These are phyloP conservation scores for Pongo abelii DNA, from an alignment of 2,113 vertebrate species.

Conservation along the genomic window DNA sequence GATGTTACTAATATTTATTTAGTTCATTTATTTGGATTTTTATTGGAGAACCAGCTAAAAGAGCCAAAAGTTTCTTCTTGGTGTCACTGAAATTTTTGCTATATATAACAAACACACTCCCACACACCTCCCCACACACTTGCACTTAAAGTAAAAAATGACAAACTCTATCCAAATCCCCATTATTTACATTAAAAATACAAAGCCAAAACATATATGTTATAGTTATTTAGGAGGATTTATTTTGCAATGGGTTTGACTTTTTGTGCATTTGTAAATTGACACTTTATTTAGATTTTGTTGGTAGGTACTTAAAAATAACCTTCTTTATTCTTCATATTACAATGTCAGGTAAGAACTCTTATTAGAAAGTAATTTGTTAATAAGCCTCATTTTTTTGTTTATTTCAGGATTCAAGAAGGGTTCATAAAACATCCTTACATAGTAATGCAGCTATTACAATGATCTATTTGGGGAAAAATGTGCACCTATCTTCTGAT, in stretches of 20 bases:
- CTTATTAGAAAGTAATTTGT: conserved; percentile 2
- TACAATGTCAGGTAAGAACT: background rate
- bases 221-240: background rate
- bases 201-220: background rate
- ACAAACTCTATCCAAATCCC: background rate
- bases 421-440: conserved; percentile 83
- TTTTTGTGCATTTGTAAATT: background rate
- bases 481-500: conserved; percentile 86
- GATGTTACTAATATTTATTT: background rate
- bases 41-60: background rate
- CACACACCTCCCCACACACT: background rate
- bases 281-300: background rate
- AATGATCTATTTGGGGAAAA: conserved; percentile 93
- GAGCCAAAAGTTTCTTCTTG: background rate
- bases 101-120: background rate
- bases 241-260: conserved; percentile 1
- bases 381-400: background rate
- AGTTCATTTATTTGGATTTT: conserved; percentile 8
- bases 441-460: conserved; percentile 88
- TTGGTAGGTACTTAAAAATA: background rate
- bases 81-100: background rate
- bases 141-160: background rate
- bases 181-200: background rate
- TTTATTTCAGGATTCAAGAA: conserved; percentile 83
- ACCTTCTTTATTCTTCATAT: background rate